phyloP scores from a whole-genome alignment of 2,113 vertebrate genomes.

The Albula glossodonta region DNA sequence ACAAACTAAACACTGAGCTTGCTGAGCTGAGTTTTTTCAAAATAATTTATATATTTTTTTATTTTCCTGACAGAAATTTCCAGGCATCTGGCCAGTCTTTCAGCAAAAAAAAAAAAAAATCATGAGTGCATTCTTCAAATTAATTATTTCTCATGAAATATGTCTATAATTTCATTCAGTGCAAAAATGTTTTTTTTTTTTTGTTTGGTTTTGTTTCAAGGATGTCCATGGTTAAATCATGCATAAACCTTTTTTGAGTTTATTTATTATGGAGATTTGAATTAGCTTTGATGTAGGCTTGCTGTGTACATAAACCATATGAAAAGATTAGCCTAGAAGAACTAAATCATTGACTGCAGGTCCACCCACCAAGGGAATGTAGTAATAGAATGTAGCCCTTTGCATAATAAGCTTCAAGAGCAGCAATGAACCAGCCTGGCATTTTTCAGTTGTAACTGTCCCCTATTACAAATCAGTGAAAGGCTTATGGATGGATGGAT shows the following conservation, averaged over 20 bases:
- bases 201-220: slow-evolving; percentile 43
- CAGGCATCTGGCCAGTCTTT: slow-evolving; percentile 58
- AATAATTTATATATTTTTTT: slow-evolving; percentile 59
- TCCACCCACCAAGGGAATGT: slow-evolving; percentile 7
- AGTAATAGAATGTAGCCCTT: slow-evolving; percentile 48
- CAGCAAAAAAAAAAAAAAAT: slow-evolving; percentile 42
- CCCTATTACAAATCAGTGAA: slow-evolving; percentile 37
- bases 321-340: slow-evolving; percentile 29
- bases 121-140: slow-evolving; percentile 54
- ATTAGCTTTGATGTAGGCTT: slow-evolving; percentile 56
- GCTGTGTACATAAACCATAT: slow-evolving; percentile 48
- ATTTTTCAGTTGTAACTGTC: slow-evolving; percentile 49
- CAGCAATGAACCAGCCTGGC: slow-evolving; percentile 48
- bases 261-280: slow-evolving; percentile 48
- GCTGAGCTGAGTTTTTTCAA: too few species aligned
- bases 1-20: slow-evolving; percentile 71
- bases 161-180: slow-evolving; percentile 38
- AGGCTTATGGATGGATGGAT: background rate
- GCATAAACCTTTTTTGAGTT: slow-evolving; percentile 42
- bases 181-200: slow-evolving; percentile 47
- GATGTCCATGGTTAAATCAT: slow-evolving; percentile 43
- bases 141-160: slow-evolving; percentile 50
- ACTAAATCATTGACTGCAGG: slow-evolving; percentile 53
- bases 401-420: slow-evolving; percentile 55
- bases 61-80: slow-evolving; percentile 72